Conservation (phyloP, 2,888 invertebrate genomes). For the Crossocerus cetratus region DNA sequence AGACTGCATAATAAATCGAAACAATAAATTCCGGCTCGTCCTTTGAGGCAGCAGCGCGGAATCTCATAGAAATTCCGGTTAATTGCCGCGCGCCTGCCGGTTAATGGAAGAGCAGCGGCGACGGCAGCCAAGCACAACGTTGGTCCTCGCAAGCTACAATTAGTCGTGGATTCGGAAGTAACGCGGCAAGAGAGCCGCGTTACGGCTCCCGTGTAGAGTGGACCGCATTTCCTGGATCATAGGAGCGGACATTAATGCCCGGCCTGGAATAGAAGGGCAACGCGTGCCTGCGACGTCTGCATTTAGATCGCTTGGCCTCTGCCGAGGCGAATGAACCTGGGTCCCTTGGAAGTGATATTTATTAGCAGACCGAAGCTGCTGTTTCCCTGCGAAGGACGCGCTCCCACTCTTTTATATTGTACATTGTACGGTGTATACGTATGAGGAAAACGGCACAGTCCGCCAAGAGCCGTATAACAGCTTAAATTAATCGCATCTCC, state of each 20-base stretch:
- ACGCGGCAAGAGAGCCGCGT: slow-evolving; percentile 19
- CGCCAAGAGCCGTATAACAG: not conserved
- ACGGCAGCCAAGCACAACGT: slow-evolving; percentile 29
- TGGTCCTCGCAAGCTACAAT: slow-evolving; percentile 41
- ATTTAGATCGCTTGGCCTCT: not conserved
- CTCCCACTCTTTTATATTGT: too few relatives aligned
- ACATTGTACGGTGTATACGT: not conserved
- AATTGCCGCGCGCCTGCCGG: slow-evolving; percentile 45
- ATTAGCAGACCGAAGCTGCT: not conserved
- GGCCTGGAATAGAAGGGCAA: slow-evolving; percentile 14
- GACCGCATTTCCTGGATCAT: slow-evolving; percentile 40
- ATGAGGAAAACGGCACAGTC: not conserved
- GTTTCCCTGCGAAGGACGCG: too few relatives aligned
- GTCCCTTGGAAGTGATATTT: not conserved
- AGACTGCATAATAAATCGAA: slow-evolving; percentile 56
- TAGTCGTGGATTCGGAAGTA: slow-evolving; percentile 47
- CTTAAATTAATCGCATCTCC: not conserved
- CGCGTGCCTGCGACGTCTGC: not conserved
- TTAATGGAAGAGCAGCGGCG: slow-evolving; percentile 52
- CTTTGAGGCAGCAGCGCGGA: slow-evolving; percentile 43
- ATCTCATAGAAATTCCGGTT: slow-evolving; percentile 51
- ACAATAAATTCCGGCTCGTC: slow-evolving; percentile 50
- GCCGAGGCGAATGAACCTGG: not conserved
- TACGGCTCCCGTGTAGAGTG: not conserved
- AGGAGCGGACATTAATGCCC: slow-evolving; percentile 31